Conservation (phyloP, 2,888 invertebrate genomes). For the Leptinotarsa peninsularis region DNA sequence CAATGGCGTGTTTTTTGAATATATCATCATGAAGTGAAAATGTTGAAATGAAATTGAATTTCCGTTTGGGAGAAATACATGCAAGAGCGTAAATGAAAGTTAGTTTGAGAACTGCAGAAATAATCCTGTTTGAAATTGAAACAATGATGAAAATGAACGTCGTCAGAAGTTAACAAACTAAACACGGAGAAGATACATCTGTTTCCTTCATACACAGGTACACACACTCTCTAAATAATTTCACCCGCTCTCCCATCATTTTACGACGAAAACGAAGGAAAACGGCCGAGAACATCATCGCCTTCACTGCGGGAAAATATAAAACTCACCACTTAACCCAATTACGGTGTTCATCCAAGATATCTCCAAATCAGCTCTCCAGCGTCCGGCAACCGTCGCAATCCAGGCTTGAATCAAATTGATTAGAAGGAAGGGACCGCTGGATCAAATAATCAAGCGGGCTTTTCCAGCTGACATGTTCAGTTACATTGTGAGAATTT, state of each 20-base stretch:
- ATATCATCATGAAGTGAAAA: too few species aligned
- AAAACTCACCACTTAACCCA: slow-evolving; percentile 15
- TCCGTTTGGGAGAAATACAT: too few species aligned
- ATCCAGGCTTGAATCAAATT: slow-evolving; percentile 22
- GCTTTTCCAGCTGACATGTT: slow-evolving; percentile 33
- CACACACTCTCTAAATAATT: neutral
- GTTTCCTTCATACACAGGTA: neutral
- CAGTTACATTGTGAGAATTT: slow-evolving; percentile 18
- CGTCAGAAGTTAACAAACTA: neutral
- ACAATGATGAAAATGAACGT: neutral
- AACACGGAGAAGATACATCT: neutral
- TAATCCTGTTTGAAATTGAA: too few species aligned
- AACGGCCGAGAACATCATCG: neutral
- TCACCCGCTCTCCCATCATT: slow-evolving; percentile 10
- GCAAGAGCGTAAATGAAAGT: too few species aligned
- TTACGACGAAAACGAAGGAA: slow-evolving; percentile 5
- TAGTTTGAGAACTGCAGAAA: too few species aligned
- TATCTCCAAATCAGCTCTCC: slow-evolving; percentile 18
- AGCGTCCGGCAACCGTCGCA: slow-evolving; percentile 17
- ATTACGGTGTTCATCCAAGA: slow-evolving; percentile 20
- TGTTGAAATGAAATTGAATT: too few species aligned
- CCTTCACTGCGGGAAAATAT: slow-evolving; percentile 6
- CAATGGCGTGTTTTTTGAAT: too few species aligned
- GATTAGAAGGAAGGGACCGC: slow-evolving; percentile 23
- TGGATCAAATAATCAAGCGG: slow-evolving; percentile 33